These are phyloP conservation scores for Ptychochromis oligacanthus DNA, from an alignment of 2,113 vertebrate species.

Conservation along the genomic window DNA sequence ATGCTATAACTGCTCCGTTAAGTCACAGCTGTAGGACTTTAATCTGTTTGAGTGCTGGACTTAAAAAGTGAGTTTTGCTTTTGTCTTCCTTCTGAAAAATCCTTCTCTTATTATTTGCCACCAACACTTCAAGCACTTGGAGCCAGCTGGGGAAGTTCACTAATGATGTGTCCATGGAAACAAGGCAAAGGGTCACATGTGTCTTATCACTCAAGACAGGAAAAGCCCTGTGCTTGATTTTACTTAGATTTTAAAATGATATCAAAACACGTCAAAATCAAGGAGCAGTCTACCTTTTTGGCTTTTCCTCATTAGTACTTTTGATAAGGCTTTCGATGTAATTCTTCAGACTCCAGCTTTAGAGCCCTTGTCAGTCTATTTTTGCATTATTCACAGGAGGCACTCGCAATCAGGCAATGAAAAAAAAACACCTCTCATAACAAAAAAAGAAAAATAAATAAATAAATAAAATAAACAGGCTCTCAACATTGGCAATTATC, in stretches of 20 bases:
- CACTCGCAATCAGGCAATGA: neutral
- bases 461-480: neutral
- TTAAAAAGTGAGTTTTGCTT: constrained; percentile 8
- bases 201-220: constrained; percentile 57
- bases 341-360: neutral
- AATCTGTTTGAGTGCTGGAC: neutral
- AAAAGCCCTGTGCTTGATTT: constrained; percentile 52
- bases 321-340: neutral
- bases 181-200: constrained; percentile 72
- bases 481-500: neutral
- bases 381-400: neutral
- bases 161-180: constrained; percentile 82
- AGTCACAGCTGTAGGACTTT: neutral
- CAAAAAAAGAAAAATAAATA: neutral
- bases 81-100: constrained; percentile 33
- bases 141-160: constrained; percentile 72
- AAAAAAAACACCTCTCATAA: neutral
- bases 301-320: neutral
- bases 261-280: constrained; percentile 45
- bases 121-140: constrained; percentile 55
- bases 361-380: neutral
- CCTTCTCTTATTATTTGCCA: constrained; percentile 61
- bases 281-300: neutral
- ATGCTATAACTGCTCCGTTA: neutral
- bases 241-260: constrained; percentile 33